These are phyloP conservation scores for Biston stratarius DNA, from an alignment of 2,888 invertebrate genomes.

Conservation along the genomic window DNA sequence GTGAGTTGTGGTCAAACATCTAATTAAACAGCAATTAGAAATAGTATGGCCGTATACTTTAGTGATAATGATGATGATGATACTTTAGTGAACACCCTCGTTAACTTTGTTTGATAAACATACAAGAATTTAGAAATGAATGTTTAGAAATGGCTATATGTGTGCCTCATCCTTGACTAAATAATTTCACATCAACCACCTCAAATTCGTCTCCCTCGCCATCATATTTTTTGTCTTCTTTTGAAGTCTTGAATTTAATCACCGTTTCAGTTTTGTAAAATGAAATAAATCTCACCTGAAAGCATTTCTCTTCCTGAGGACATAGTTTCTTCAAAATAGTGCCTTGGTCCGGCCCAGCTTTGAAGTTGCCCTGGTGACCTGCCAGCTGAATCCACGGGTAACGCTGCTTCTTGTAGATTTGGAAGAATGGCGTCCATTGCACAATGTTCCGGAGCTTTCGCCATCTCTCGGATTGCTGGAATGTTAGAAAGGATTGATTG, in stretches of 20 bases:
- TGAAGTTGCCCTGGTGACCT: conserved; percentile 98
- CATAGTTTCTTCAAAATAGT: conserved; percentile 97
- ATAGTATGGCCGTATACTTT: no score
- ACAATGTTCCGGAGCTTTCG: conserved; percentile 97
- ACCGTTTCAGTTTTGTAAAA: background rate
- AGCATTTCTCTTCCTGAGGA: conserved; percentile 95
- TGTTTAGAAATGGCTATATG: no score
- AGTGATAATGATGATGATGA: background rate
- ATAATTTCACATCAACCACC: no score
- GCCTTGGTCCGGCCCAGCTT: conserved; percentile 96
- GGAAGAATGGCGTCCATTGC: conserved; percentile 98
- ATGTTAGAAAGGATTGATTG: conserved; percentile 52
- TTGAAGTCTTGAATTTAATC: no score
- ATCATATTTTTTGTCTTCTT: no score
- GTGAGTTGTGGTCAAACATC: no score
- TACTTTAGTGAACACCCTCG: background rate
- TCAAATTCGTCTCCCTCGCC: no score
- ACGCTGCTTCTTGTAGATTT: conserved; percentile 97
- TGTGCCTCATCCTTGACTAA: no score
- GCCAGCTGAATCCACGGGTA: conserved; percentile 99
- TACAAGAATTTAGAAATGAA: no score
- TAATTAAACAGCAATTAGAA: no score
- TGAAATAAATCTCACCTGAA: conserved; percentile 86
- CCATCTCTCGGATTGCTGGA: conserved; percentile 96
- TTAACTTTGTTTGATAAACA: no score